phyloP scores from a whole-genome alignment of 1,140 invertebrate genomes.

The Proctacanthus coquilletti region DNA sequence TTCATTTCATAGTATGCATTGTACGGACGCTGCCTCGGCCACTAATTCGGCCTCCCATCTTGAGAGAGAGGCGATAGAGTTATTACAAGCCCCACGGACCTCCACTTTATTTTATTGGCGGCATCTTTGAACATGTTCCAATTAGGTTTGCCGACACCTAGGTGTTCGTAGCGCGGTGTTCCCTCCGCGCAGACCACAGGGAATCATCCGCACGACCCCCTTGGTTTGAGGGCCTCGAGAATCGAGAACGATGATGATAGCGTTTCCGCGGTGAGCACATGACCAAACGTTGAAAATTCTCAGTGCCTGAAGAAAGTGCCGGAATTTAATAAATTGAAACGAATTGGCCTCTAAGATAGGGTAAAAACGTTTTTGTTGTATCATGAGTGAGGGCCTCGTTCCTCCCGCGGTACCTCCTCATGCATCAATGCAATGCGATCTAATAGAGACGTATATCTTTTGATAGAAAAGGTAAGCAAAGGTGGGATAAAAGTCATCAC shows the following conservation, averaged over 20 bases:
- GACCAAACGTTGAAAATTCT: background rate
- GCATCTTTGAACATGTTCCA: constrained; percentile 1
- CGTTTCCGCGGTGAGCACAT: background rate
- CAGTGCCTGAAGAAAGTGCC: background rate
- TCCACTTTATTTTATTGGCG: constrained; percentile 1
- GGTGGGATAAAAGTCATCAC: too few species aligned
- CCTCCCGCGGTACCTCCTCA: too few species aligned
- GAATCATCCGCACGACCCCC: background rate
- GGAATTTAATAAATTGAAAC: constrained; percentile 1
- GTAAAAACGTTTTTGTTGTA: too few species aligned
- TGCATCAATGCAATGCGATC: too few species aligned
- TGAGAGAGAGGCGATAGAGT: background rate
- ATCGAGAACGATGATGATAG: background rate
- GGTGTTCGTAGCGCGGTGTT: background rate
- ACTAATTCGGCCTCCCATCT: background rate
- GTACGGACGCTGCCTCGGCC: too few species aligned
- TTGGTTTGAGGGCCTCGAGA: background rate
- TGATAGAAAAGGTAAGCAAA: too few species aligned
- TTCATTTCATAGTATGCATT: too few species aligned
- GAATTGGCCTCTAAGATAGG: background rate
- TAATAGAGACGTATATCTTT: too few species aligned
- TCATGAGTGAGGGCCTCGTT: too few species aligned
- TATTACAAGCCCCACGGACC: background rate
- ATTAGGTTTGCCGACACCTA: constrained; percentile 1
- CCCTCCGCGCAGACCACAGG: background rate